A percentile compares a stretch with the other conserved stretches of the same genome.
phyloP scores from a whole-genome alignment of 2,797 vertebrate genomes.

The Petrocephalus schoutedeni region DNA sequence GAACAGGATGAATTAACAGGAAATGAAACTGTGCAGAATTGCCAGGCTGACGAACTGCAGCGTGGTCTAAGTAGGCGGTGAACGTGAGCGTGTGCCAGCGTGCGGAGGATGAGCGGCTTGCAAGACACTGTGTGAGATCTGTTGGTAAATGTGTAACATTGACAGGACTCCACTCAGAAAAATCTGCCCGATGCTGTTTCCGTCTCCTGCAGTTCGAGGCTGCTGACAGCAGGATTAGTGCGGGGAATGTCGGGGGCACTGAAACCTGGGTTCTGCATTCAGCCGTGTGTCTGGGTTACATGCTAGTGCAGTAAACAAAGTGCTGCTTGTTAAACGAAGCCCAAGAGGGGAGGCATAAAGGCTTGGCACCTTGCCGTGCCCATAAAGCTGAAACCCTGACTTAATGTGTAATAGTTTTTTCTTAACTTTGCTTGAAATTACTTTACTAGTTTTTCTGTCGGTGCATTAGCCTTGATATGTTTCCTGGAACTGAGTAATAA shows the following conservation, averaged over 20 bases:
- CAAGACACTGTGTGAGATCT: background rate
- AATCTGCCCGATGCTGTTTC: background rate
- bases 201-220: background rate
- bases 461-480: background rate
- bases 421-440: background rate
- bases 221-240: background rate
- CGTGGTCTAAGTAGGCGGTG: background rate
- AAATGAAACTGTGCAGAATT: slow-evolving; percentile 21
- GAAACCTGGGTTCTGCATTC: background rate
- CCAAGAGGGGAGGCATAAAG: background rate
- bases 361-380: background rate
- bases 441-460: background rate
- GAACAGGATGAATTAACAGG: slow-evolving; percentile 18
- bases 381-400: background rate
- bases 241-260: background rate
- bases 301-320: background rate
- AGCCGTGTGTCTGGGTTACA: background rate
- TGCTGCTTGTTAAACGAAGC: background rate
- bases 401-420: background rate
- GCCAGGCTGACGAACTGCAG: background rate
- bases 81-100: background rate
- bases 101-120: background rate
- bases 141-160: background rate
- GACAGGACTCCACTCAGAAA: background rate
- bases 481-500: background rate